Conservation (phyloP, 2,888 invertebrate genomes). For the Patella ulyssiponensis region DNA sequence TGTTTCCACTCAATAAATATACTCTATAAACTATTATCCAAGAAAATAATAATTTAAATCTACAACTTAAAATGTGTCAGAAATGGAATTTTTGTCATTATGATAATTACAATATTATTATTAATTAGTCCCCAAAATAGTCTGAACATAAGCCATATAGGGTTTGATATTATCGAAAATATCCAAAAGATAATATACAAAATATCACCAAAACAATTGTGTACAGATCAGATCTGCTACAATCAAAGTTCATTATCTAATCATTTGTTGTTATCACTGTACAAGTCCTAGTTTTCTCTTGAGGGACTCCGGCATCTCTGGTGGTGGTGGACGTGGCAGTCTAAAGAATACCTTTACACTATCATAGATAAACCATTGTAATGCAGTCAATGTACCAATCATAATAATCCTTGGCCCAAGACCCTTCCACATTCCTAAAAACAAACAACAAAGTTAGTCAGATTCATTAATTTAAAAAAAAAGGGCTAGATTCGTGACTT, state of each 20-base stretch:
- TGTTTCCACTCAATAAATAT: no score
- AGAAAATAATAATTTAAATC: no score
- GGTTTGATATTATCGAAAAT: no score
- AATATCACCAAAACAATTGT: neutral
- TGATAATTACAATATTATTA: no score
- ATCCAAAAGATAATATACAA: neutral
- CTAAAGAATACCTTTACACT: conserved; percentile 84
- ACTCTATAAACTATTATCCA: no score
- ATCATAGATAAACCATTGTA: conserved; percentile 94
- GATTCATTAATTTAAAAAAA: neutral
- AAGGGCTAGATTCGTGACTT: neutral
- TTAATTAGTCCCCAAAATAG: no score
- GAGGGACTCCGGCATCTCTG: conserved; percentile 88
- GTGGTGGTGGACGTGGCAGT: conserved; percentile 95
- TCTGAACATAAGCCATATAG: no score
- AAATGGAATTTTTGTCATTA: no score
- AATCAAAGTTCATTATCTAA: neutral
- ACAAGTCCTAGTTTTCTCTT: conserved; percentile 59
- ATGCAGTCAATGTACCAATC: conserved; percentile 93
- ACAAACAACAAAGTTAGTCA: neutral
- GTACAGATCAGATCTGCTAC: neutral
- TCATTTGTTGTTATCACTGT: conserved; percentile 10
- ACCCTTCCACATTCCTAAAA: conserved; percentile 85
- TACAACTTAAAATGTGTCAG: no score
- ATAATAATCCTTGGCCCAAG: conserved; percentile 88